These are phyloP conservation scores for Oxyruncus cristatus DNA, from an alignment of 2,113 vertebrate genomes.

Conservation along the genomic window DNA sequence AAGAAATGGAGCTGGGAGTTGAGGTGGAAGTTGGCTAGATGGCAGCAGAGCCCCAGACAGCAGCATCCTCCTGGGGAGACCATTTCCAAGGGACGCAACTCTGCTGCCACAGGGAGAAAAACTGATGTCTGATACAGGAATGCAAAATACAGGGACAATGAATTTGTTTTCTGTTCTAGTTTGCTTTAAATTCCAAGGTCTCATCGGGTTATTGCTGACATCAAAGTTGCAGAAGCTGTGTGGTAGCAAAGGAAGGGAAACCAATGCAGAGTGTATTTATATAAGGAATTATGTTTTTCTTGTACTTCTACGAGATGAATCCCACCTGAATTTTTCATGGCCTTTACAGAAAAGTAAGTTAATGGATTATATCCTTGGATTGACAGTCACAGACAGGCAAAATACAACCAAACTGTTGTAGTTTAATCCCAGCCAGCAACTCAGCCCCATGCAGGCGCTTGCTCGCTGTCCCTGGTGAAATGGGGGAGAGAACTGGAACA, in stretches of 20 bases:
- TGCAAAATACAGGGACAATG: background rate
- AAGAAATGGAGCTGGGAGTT: background rate
- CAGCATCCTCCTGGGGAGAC: background rate
- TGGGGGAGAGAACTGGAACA: rapidly evolving
- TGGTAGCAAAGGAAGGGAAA: background rate
- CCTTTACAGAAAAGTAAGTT: background rate
- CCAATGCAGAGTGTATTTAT: background rate
- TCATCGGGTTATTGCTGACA: background rate
- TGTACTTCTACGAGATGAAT: background rate
- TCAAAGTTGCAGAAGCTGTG: background rate
- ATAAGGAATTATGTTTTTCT: background rate
- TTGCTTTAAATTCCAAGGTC: background rate
- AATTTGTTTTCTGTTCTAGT: background rate
- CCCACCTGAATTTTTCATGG: background rate
- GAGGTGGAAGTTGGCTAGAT: slow-evolving; percentile 9
- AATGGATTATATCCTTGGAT: background rate
- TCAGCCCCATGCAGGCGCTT: rapidly evolving
- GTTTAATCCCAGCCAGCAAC: background rate
- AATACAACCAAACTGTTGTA: background rate
- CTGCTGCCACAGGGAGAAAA: background rate
- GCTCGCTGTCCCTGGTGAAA: rapidly evolving
- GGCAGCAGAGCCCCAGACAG: slow-evolving; percentile 48
- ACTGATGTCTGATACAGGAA: background rate
- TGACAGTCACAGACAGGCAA: background rate
- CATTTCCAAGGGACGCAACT: background rate